Percentiles rank a stretch among this genome's conserved stretches.
Evolutionary conservation across 2,797 vertebrate genomes (phyloP).

Genomic region (Amblyraja radiata): DNA sequence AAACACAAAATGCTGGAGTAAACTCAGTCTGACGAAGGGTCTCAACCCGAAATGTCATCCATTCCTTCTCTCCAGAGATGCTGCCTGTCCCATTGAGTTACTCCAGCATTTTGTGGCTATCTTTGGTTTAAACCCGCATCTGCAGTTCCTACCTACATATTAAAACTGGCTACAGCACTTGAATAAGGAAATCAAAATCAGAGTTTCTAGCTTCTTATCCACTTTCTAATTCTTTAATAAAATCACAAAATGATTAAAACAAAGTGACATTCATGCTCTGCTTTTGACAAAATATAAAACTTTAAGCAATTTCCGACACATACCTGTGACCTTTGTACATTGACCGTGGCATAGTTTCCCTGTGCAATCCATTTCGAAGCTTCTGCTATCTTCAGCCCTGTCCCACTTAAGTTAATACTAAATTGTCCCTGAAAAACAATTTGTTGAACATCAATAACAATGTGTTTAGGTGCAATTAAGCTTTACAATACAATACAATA

Average conservation of each 20-base stretch:
- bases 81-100: no score
- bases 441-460: background rate
- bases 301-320: constrained; percentile 45
- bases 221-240: background rate
- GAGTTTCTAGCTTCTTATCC: background rate
- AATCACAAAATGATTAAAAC: background rate
- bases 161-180: background rate
- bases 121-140: no score
- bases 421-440: constrained; percentile 75
- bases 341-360: constrained; percentile 79
- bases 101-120: no score
- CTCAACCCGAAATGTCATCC: no score
- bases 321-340: constrained; percentile 85
- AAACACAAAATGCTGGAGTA: no score
- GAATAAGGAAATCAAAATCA: background rate
- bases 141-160: no score
- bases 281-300: background rate
- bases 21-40: no score
- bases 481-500: no score
- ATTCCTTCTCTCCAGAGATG: no score
- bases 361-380: constrained; percentile 82
- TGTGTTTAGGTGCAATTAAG: background rate
- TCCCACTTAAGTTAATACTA: constrained; percentile 85
- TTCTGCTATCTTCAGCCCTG: constrained; percentile 76
- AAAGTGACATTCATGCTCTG: background rate